Evolutionary conservation across 2,888 invertebrate species (phyloP).

Genomic region (Drosophila infuscata): DNA sequence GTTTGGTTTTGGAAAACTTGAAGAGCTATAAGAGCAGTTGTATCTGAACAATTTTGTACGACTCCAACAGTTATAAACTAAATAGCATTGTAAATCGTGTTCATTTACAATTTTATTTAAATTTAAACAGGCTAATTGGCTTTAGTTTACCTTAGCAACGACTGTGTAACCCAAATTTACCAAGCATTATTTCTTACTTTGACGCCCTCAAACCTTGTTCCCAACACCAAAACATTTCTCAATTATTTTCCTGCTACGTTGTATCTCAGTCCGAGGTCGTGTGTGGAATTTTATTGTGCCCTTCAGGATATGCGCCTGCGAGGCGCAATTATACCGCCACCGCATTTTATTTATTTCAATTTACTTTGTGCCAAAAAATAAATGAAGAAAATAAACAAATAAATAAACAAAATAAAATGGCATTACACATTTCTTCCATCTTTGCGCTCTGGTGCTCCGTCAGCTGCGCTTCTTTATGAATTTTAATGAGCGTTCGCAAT

Average conservation of each 20-base stretch:
- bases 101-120: neutral
- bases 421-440: constrained; percentile 46
- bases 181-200: constrained; percentile 49
- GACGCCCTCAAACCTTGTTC: constrained; percentile 12
- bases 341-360: constrained; percentile 75
- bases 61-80: neutral
- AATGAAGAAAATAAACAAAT: constrained; percentile 31
- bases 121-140: neutral
- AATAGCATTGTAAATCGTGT: neutral
- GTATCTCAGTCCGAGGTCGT: constrained; percentile 44
- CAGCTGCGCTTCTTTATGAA: constrained; percentile 63
- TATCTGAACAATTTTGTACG: neutral
- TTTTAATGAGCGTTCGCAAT: constrained; percentile 69
- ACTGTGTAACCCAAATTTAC: constrained; percentile 25
- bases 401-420: constrained; percentile 57
- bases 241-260: constrained; percentile 55
- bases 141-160: neutral
- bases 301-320: constrained; percentile 56
- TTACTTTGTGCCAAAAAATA: constrained; percentile 45
- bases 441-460: constrained; percentile 16
- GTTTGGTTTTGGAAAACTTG: neutral
- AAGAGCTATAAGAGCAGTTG: neutral
- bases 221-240: constrained; percentile 58
- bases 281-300: constrained; percentile 70
- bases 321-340: constrained; percentile 66